Conservation (phyloP, 2,797 vertebrate species). For the Malurus leucopterus region DNA sequence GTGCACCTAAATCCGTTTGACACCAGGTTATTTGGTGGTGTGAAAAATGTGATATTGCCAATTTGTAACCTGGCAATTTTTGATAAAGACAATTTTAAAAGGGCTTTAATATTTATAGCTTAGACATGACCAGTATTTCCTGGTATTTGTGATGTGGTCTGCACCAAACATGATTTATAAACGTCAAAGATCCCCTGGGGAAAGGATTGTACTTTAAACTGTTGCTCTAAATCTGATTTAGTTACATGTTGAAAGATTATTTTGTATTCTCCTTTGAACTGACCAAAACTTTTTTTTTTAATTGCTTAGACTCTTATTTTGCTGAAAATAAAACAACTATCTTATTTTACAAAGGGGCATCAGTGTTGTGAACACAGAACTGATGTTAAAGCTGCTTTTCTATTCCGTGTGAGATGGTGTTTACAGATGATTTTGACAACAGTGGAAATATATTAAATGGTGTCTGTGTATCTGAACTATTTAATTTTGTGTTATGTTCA, state of each 20-base stretch:
- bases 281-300: slow-evolving; percentile 44
- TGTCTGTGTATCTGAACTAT: slow-evolving; percentile 85
- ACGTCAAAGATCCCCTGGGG: slow-evolving; percentile 49
- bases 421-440: slow-evolving; percentile 84
- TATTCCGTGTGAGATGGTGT: slow-evolving; percentile 89
- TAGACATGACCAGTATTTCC: slow-evolving; percentile 43
- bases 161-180: slow-evolving; percentile 44
- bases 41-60: slow-evolving; percentile 17
- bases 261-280: slow-evolving; percentile 60
- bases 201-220: slow-evolving; percentile 56
- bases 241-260: slow-evolving; percentile 49
- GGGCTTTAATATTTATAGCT: slow-evolving; percentile 55
- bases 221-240: slow-evolving; percentile 49
- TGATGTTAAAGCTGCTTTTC: slow-evolving; percentile 82
- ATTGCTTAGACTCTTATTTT: slow-evolving; percentile 45
- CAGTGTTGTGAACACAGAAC: slow-evolving; percentile 72
- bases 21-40: neutral
- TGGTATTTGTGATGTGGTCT: slow-evolving; percentile 26
- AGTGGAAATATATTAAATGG: slow-evolving; percentile 82
- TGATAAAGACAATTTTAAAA: slow-evolving; percentile 47
- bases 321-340: slow-evolving; percentile 60
- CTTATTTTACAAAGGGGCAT: slow-evolving; percentile 68
- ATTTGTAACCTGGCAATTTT: slow-evolving; percentile 54
- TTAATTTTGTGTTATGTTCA: slow-evolving; percentile 80
- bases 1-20: neutral